Evolutionary conservation across 2,888 invertebrate genomes (phyloP).

Genomic region (Cataglyphis albicans): DNA sequence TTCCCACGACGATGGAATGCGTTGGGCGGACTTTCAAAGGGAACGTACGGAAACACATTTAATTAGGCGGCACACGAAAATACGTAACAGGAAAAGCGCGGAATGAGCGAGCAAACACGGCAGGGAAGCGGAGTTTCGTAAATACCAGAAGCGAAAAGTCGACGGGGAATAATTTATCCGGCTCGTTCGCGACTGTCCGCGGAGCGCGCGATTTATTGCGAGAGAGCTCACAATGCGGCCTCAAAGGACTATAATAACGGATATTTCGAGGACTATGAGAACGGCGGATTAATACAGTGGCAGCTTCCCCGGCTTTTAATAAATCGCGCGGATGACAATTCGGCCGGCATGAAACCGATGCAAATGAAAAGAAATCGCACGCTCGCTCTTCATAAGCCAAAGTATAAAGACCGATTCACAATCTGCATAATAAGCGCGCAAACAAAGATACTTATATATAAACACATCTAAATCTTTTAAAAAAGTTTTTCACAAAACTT

Average conservation of each 20-base stretch:
- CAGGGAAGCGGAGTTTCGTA: conserved; percentile 33
- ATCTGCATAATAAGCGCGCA: not conserved
- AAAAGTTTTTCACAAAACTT: not conserved
- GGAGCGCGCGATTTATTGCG: conserved; percentile 49
- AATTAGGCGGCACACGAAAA: conserved; percentile 51
- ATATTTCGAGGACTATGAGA: conserved; percentile 49
- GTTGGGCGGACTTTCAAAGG: conserved; percentile 32
- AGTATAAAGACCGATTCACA: conserved; percentile 32
- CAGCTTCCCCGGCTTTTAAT: conserved; percentile 56
- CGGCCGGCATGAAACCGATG: conserved; percentile 41
- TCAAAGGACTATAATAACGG: conserved; percentile 51
- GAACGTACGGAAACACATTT: conserved; percentile 50
- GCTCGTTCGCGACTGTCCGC: conserved; percentile 35
- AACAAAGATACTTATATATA: not conserved
- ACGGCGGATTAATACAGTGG: conserved; percentile 63
- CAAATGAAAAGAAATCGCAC: conserved; percentile 46
- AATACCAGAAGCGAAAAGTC: conserved; percentile 56
- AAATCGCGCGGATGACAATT: conserved; percentile 63
- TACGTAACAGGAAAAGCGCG: conserved; percentile 46
- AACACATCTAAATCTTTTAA: not conserved
- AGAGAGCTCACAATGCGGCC: conserved; percentile 32
- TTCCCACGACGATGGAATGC: conserved; percentile 35
- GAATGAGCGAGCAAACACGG: conserved; percentile 40
- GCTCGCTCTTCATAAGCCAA: conserved; percentile 44
- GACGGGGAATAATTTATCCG: conserved; percentile 48